Percentiles rank a stretch among this genome's conserved stretches.
These are phyloP conservation scores for Planiliza haematocheilus DNA, from an alignment of 2,113 vertebrate genomes.

Conservation along the genomic window DNA sequence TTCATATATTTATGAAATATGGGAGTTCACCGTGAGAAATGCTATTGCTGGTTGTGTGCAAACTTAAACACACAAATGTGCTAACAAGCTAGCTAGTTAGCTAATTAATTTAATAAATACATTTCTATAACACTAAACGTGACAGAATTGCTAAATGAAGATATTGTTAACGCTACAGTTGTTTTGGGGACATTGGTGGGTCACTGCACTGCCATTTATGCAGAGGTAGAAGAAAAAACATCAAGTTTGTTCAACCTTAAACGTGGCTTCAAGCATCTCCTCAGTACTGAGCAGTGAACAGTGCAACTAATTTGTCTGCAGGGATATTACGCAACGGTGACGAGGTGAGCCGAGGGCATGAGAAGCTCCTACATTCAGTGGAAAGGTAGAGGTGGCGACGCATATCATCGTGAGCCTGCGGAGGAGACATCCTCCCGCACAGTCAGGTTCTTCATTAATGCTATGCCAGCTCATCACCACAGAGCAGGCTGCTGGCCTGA, in stretches of 20 bases:
- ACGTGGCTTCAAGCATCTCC: slow-evolving; percentile 19
- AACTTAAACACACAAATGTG: too few relatives aligned
- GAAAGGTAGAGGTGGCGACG: slow-evolving; percentile 42
- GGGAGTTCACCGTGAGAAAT: too few relatives aligned
- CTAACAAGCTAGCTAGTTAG: too few relatives aligned
- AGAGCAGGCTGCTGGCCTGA: slow-evolving; percentile 60
- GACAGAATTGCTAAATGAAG: too few relatives aligned
- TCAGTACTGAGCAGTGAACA: slow-evolving; percentile 2
- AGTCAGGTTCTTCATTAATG: slow-evolving; percentile 61
- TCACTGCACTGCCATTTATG: too few relatives aligned
- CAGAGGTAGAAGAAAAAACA: too few relatives aligned
- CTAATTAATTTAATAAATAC: too few relatives aligned
- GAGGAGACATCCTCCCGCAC: slow-evolving; percentile 70
- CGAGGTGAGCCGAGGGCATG: slow-evolving; percentile 31
- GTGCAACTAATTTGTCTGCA: not conserved
- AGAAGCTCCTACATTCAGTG: slow-evolving; percentile 51
- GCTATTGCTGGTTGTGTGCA: too few relatives aligned
- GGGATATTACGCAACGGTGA: slow-evolving; percentile 54
- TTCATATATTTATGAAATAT: too few relatives aligned
- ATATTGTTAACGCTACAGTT: too few relatives aligned
- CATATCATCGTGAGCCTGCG: slow-evolving; percentile 39
- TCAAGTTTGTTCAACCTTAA: not conserved
- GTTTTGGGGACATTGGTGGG: too few relatives aligned
- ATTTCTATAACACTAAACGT: too few relatives aligned
- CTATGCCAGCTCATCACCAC: slow-evolving; percentile 64